phyloP scores from a whole-genome alignment of 2,113 vertebrate genomes.

The Hypanus sabinus region DNA sequence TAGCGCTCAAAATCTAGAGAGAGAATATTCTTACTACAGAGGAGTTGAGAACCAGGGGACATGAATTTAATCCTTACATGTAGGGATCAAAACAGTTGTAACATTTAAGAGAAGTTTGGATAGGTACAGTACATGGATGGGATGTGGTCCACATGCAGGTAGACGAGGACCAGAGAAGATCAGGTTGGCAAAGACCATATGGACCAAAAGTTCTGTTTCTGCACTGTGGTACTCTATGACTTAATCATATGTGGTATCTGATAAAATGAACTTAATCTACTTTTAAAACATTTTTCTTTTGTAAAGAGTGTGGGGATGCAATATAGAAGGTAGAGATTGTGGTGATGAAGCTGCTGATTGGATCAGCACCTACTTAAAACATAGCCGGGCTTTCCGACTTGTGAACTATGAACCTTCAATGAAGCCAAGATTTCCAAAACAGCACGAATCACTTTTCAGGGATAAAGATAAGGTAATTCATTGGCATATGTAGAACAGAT shows the following conservation, averaged over 20 bases:
- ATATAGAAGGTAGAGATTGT: slow-evolving; percentile 78
- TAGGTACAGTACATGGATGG: no score
- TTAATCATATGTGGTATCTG: not conserved
- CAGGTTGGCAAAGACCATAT: no score
- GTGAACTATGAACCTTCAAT: slow-evolving; percentile 78
- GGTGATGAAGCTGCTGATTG: slow-evolving; percentile 72
- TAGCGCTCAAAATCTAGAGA: no score
- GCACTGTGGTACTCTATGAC: not conserved
- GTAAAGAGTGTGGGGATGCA: slow-evolving; percentile 55
- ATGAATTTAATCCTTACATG: not conserved
- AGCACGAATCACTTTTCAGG: slow-evolving; percentile 45
- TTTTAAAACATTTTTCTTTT: not conserved
- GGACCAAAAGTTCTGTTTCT: no score
- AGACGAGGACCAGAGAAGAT: no score
- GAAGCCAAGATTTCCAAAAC: slow-evolving; percentile 52
- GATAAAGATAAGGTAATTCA: slow-evolving; percentile 21
- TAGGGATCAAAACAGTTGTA: not conserved
- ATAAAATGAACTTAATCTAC: not conserved
- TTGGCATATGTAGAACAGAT: not conserved
- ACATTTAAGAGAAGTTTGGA: no score
- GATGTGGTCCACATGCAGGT: no score
- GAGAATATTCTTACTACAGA: no score
- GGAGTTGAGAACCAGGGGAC: no score
- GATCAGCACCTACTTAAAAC: slow-evolving; percentile 66
- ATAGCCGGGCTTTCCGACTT: slow-evolving; percentile 57